A percentile compares a stretch with the other conserved stretches of the same genome.
These are phyloP conservation scores for Phodopus roborovskii DNA, from an alignment of 2,113 vertebrate genomes.

Conservation along the genomic window DNA sequence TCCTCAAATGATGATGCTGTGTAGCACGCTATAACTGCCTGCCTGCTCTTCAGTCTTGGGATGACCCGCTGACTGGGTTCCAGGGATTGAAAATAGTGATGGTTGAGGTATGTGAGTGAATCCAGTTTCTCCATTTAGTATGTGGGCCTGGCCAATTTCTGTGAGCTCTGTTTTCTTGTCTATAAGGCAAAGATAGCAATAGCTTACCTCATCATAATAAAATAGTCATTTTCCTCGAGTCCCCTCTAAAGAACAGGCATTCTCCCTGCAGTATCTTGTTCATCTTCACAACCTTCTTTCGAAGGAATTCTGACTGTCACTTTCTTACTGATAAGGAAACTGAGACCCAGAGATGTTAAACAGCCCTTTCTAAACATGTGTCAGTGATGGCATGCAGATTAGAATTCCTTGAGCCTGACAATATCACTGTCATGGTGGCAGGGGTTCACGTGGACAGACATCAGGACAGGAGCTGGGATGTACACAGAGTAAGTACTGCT, in stretches of 20 bases:
- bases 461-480: background rate
- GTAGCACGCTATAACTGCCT: background rate
- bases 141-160: background rate
- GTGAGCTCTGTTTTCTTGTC: background rate
- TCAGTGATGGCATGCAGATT: background rate
- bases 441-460: background rate
- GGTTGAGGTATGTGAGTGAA: background rate
- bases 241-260: background rate
- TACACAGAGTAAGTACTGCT: background rate
- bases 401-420: background rate
- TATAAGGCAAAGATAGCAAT: background rate
- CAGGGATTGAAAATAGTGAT: background rate
- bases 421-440: background rate
- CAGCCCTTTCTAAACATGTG: background rate
- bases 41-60: background rate
- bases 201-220: background rate
- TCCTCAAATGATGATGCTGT: too few relatives aligned
- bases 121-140: background rate
- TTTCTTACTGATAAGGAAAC: background rate
- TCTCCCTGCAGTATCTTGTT: background rate
- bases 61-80: too few relatives aligned
- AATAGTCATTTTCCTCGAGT: background rate
- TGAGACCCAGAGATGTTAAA: background rate
- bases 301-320: background rate
- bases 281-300: background rate